phyloP scores from a whole-genome alignment of 2,113 vertebrate genomes.

The Probosciger aterrimus region DNA sequence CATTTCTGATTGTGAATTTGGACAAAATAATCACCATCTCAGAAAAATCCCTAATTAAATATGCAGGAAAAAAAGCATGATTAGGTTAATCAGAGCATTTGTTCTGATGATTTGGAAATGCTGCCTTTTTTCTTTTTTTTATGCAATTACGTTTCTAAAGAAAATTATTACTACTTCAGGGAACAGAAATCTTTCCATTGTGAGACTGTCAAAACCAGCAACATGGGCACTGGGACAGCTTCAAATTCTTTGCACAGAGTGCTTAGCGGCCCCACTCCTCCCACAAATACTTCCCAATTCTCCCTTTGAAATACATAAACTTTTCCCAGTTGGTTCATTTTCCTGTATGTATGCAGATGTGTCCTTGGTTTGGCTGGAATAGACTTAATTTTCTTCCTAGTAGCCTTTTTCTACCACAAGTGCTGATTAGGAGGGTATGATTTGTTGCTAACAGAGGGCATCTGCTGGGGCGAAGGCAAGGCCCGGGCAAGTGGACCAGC shows the following conservation, averaged over 20 bases:
- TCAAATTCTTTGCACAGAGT: not conserved
- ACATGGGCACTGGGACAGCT: not conserved
- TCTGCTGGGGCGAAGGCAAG: not conserved
- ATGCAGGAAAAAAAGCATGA: not conserved
- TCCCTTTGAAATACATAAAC: not conserved
- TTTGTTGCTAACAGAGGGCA: not conserved
- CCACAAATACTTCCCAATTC: not conserved
- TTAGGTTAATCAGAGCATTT: not conserved
- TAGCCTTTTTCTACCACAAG: not conserved
- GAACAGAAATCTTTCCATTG: not conserved
- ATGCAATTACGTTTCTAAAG: not conserved
- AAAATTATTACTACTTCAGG: not conserved
- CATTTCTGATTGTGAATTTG: not conserved
- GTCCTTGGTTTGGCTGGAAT: not conserved
- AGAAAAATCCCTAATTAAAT: not conserved
- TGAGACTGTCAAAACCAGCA: not conserved
- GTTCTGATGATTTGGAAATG: not conserved
- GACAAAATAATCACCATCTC: not conserved
- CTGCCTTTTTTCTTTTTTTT: not conserved
- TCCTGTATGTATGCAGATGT: not conserved
- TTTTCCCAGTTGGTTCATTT: not conserved
- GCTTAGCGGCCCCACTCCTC: not conserved
- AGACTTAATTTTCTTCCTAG: not conserved
- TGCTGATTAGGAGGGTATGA: fast-evolving
- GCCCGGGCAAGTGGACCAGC: not conserved